phyloP scores from a whole-genome alignment of 2,888 invertebrate genomes.

The Griposia aprilina region DNA sequence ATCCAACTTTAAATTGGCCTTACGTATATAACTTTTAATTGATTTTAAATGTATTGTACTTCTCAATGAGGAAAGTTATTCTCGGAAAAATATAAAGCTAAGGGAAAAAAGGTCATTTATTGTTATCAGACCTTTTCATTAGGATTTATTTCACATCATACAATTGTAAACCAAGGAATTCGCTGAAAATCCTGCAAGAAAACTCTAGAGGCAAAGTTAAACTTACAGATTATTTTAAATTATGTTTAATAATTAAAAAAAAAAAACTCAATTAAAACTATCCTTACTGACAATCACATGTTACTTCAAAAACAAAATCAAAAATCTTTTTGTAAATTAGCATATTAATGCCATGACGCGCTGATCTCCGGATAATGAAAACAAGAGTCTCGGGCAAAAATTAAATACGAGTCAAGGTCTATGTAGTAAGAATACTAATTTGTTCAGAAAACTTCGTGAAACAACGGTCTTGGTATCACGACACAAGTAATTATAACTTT shows the following conservation, averaged over 20 bases:
- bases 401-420: conserved; percentile 24
- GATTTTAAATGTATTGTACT: conserved; percentile 19
- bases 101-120: conserved; percentile 11
- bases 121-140: conserved; percentile 22
- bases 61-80: conserved; percentile 21
- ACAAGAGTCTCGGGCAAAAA: conserved; percentile 36
- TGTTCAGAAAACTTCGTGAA: conserved; percentile 38
- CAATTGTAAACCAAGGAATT: no score
- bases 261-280: background rate
- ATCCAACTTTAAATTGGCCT: conserved; percentile 24
- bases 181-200: no score
- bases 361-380: conserved; percentile 40
- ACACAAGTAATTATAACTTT: conserved; percentile 54
- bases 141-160: conserved; percentile 11
- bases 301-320: background rate
- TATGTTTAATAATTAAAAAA: no score
- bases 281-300: background rate
- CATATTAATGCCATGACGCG: conserved; percentile 16
- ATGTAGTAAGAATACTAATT: conserved; percentile 56
- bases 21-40: conserved; percentile 38
- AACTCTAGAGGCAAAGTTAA: no score
- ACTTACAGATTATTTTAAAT: no score
- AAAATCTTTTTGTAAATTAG: conserved; percentile 22
- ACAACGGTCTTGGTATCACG: conserved; percentile 18
- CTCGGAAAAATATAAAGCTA: conserved; percentile 15